phyloP scores from a whole-genome alignment of 2,797 vertebrate species.

The Psittacula derbiana region DNA sequence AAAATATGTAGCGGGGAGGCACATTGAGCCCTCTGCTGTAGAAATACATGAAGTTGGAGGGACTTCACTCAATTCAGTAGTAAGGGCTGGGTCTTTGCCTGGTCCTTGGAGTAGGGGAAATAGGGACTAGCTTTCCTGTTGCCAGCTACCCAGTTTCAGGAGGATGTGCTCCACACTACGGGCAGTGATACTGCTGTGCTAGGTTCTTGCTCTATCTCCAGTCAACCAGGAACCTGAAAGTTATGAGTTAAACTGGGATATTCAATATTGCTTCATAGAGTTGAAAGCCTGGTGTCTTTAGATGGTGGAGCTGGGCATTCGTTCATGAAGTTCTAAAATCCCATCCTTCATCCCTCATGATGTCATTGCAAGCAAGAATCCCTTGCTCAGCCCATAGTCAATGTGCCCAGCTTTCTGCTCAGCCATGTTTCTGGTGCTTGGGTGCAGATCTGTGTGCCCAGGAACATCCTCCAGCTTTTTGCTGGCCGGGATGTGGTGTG shows the following conservation, averaged over 20 bases:
- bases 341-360: neutral
- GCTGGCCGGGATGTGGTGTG: neutral
- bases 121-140: neutral
- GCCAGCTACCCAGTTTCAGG: neutral
- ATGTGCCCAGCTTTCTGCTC: constrained; percentile 1
- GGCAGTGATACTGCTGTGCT: neutral
- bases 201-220: neutral
- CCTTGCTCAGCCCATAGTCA: neutral
- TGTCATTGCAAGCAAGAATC: neutral
- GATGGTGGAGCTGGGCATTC: neutral
- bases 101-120: neutral
- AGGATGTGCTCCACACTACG: accelerated
- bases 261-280: neutral
- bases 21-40: neutral
- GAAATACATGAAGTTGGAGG: neutral
- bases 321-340: neutral
- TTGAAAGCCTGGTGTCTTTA: neutral
- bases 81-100: neutral
- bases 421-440: neutral
- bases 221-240: neutral
- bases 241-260: neutral
- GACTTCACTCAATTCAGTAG: neutral
- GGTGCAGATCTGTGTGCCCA: neutral
- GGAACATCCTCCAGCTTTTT: neutral
- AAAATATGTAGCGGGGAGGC: neutral